A percentile compares a stretch with the other conserved stretches of the same genome.
phyloP scores from a whole-genome alignment of 2,797 vertebrate species.

The Philypnodon macrostomus region DNA sequence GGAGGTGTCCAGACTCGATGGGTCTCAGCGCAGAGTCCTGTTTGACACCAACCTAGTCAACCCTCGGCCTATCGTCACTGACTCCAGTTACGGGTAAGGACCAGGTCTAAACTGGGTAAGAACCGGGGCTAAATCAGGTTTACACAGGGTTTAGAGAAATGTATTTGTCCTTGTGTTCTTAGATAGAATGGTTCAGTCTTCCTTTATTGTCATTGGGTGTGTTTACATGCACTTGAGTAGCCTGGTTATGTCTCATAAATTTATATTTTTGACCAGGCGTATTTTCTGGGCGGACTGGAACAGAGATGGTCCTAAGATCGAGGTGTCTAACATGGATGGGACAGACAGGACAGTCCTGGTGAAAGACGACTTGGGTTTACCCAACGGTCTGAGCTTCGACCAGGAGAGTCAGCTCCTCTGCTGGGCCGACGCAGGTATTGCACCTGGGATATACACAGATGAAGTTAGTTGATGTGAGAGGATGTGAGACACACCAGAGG shows the following conservation, averaged over 20 bases:
- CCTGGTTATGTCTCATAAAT: constrained; percentile 5
- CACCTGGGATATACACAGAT: background rate
- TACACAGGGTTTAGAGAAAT: background rate
- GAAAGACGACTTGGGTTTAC: constrained; percentile 83
- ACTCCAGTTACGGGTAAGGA: constrained; percentile 82
- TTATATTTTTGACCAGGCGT: constrained; percentile 67
- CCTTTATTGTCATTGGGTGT: no score
- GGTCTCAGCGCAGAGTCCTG: constrained; percentile 83
- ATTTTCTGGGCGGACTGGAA: constrained; percentile 96
- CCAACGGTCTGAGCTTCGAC: constrained; percentile 89
- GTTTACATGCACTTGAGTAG: no score
- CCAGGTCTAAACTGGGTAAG: no score
- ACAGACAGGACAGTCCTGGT: constrained; percentile 83
- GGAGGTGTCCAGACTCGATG: constrained; percentile 87
- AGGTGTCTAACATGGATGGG: constrained; percentile 91
- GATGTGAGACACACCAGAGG: background rate
- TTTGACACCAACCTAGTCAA: constrained; percentile 87
- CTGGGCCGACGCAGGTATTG: constrained; percentile 97
- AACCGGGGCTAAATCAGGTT: background rate
- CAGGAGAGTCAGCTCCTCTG: constrained; percentile 82
- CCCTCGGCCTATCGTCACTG: constrained; percentile 84
- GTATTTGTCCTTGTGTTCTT: no score
- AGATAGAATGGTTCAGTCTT: no score
- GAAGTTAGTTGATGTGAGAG: background rate
- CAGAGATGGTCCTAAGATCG: constrained; percentile 91